Conservation (phyloP, 2,113 vertebrate species). For the Eira barbara region DNA sequence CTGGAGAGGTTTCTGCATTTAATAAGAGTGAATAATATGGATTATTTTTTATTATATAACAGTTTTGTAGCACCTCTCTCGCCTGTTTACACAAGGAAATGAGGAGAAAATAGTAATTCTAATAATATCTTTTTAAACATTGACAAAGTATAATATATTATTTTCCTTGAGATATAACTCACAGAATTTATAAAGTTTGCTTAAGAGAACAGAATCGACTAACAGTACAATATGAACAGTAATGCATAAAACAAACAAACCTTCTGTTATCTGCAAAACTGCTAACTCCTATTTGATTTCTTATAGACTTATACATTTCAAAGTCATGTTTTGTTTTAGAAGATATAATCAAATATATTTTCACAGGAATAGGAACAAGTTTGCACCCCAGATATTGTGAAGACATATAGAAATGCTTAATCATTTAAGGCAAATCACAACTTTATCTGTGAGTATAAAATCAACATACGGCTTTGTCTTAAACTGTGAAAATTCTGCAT, state of each 20-base stretch:
- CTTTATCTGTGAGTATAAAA: not conserved
- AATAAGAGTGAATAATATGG: not conserved
- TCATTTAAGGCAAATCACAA: not conserved
- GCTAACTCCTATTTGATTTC: not conserved
- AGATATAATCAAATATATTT: not conserved
- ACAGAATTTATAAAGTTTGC: not conserved
- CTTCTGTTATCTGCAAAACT: not conserved
- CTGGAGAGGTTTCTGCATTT: not conserved
- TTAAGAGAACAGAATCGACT: not conserved
- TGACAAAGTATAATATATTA: not conserved
- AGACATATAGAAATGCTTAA: not conserved
- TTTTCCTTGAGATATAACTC: not conserved
- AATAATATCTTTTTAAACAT: not conserved
- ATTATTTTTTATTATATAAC: not conserved
- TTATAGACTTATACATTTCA: not conserved
- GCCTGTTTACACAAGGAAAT: not conserved
- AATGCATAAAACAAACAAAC: not conserved
- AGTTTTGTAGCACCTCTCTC: not conserved
- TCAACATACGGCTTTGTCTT: not conserved
- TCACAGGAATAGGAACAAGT: not conserved
- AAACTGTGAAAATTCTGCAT: not conserved
- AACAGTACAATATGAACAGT: not conserved
- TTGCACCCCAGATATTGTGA: not conserved
- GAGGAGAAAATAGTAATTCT: not conserved
- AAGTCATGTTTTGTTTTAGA: not conserved